phyloP scores from a whole-genome alignment of 1,140 invertebrate genomes.

The Pararge aegeria region DNA sequence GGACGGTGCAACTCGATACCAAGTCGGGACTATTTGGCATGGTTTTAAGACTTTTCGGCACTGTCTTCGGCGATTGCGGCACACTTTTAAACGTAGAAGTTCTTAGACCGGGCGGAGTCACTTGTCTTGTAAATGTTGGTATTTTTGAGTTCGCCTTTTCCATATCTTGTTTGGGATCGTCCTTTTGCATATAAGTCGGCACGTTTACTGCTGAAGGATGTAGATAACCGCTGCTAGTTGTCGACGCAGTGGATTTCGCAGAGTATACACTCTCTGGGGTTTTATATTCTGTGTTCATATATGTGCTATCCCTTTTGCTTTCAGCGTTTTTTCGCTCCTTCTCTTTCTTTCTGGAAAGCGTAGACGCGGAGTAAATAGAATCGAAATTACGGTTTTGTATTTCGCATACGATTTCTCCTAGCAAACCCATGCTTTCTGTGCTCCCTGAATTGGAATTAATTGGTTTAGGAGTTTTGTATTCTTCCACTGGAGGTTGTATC shows the following conservation, averaged over 20 bases:
- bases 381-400: constrained; percentile 91
- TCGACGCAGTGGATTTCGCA: constrained; percentile 82
- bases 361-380: constrained; percentile 91
- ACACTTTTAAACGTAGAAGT: constrained; percentile 69
- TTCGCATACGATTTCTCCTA: constrained; percentile 92
- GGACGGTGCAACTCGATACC: constrained; percentile 83
- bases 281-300: constrained; percentile 78
- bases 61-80: constrained; percentile 56
- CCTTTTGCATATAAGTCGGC: constrained; percentile 71
- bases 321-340: constrained; percentile 74
- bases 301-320: constrained; percentile 63
- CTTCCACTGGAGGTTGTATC: constrained; percentile 60
- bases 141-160: constrained; percentile 70
- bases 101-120: constrained; percentile 74
- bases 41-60: constrained; percentile 57
- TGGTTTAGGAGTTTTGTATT: constrained; percentile 80
- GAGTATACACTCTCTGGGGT: constrained; percentile 81
- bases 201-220: constrained; percentile 85
- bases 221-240: constrained; percentile 86
- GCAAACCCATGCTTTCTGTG: constrained; percentile 84
- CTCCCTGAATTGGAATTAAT: constrained; percentile 74
- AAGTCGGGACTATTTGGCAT: constrained; percentile 84
- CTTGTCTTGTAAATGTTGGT: constrained; percentile 71
- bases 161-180: constrained; percentile 40
- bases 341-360: constrained; percentile 83